Base-by-base conservation (phyloP, 2,797 vertebrate species). In the Pseudochirops corinnae region DNA sequence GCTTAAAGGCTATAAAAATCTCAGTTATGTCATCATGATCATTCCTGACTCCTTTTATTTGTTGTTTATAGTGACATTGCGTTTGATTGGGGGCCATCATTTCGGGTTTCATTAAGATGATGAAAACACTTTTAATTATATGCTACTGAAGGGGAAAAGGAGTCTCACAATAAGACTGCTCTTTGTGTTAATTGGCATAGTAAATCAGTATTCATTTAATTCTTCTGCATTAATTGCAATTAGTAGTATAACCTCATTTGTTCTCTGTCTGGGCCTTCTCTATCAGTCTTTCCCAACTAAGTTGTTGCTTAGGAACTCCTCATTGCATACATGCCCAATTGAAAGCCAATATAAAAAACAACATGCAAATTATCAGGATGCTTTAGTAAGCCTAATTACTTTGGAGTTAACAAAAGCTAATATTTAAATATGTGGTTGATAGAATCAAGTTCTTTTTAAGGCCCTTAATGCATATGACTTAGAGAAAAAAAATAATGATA, bases 101-200 rank as follows among this genome's bases (percentile, higher is more conserved):
- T 98, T 98, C 94, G 55, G 5, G 87, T 6, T n/a, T 53, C 3
- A 62, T 95, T 87, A 24, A 97, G 56, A 97, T 56, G 96, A 97
- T 93, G 92, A 92, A 98, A 97, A 98, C 95, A n/a, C 52, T 94
- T 98, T 97, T 94, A 92, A 96, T 96, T 98, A 98, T 96, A 96
- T 56, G 67, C 92, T 96, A 62, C 52, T 97, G 96, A 97, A 93
- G 1, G 62, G 33, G 56, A 97, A 95, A 55, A 74, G 92, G 0
- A n/a, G 33, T 58, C 39, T 92, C 94, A 96, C 93, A 53, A 93
- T 2, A 55, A 74, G 93, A 13, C 39, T 0, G 0, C 93, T 90
- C 98, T 98, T 28, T 98, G 95, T 95, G 96, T 98, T 94, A 92
- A 96, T 98, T 97, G 95, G 97, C 96, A 98, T 95, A 97, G 96